A percentile compares a stretch with the other conserved stretches of the same genome.
These are phyloP conservation scores for Pyrgilauda ruficollis DNA, from an alignment of 2,113 vertebrate genomes.

Conservation along the genomic window DNA sequence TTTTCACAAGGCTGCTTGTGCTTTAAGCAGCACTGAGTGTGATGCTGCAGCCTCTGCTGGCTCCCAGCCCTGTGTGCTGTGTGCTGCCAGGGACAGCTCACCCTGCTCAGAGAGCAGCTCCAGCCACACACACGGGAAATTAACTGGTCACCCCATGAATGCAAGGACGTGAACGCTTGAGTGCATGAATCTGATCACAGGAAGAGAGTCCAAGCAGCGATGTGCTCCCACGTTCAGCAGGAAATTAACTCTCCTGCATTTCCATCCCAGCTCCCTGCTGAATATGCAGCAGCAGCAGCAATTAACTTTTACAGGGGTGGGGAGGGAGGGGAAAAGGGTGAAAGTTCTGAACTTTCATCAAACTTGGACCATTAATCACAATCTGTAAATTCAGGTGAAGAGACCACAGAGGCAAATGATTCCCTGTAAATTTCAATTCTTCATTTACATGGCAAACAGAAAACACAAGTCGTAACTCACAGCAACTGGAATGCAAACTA, in stretches of 20 bases:
- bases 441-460: conserved; percentile 49
- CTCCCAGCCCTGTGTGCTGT: neutral
- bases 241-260: conserved; percentile 33
- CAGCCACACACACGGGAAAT: neutral
- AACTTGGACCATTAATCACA: neutral
- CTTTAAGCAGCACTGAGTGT: neutral
- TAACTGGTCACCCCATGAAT: neutral
- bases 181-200: neutral
- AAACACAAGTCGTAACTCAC: conserved; percentile 39
- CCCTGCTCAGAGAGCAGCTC: neutral
- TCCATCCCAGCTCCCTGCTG: conserved; percentile 3
- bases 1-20: neutral
- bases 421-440: conserved; percentile 26
- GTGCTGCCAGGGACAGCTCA: neutral
- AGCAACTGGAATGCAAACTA: conserved; percentile 60
- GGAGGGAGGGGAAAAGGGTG: neutral
- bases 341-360: neutral
- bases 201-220: neutral
- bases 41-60: neutral
- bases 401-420: conserved; percentile 1
- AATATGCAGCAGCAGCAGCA: neutral
- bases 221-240: neutral
- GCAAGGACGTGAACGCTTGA: neutral
- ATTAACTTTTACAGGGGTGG: conserved; percentile 14
- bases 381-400: neutral